phyloP scores from a whole-genome alignment of 2,113 vertebrate species.

The Paracanthobrama guichenoti region DNA sequence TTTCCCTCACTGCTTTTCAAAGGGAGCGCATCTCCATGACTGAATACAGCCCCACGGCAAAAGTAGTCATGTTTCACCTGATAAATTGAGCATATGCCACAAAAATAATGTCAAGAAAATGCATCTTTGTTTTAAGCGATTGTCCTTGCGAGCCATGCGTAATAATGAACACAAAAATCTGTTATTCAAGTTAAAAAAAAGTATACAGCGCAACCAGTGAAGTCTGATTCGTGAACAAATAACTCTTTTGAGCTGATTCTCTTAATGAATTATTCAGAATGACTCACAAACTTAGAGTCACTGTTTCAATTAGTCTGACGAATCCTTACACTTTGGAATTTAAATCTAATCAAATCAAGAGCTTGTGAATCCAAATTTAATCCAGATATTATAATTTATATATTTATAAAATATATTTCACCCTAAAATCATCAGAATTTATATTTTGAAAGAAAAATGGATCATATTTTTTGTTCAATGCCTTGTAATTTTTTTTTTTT shows the following conservation, averaged over 20 bases:
- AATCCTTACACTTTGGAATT: not conserved
- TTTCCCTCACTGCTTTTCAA: not conserved
- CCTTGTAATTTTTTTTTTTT: too few species aligned
- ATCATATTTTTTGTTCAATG: not conserved
- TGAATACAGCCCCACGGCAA: not conserved
- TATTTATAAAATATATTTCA: constrained; percentile 6
- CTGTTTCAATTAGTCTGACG: not conserved
- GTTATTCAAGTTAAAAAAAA: not conserved
- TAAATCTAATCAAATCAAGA: not conserved
- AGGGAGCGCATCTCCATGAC: not conserved
- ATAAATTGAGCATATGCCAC: not conserved
- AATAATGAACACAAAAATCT: not conserved
- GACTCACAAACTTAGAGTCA: not conserved
- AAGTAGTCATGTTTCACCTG: not conserved
- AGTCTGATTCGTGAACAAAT: not conserved
- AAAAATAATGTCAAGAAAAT: not conserved
- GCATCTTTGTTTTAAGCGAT: not conserved
- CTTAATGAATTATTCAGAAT: not conserved
- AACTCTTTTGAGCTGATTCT: not conserved
- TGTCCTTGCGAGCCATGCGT: not conserved
- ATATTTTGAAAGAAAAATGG: not conserved
- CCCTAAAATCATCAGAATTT: not conserved
- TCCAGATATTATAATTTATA: too few species aligned
- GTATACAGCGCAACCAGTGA: not conserved
- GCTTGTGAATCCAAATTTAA: not conserved